A percentile compares a stretch with the other conserved stretches of the same genome.
These are phyloP conservation scores for Tachina grossa DNA, from an alignment of 2,888 invertebrate species.

Conservation along the genomic window DNA sequence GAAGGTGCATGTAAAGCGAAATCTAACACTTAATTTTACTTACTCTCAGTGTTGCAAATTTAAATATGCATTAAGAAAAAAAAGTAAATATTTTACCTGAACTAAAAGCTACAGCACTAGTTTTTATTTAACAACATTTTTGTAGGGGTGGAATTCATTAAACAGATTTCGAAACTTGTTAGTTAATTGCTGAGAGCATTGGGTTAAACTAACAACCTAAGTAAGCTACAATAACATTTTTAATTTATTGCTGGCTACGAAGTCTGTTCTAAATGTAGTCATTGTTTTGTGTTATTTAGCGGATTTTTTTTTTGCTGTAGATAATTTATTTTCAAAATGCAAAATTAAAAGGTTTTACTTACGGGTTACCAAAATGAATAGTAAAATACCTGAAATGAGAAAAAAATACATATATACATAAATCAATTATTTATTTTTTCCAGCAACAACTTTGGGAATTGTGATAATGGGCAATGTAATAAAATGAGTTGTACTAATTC, in stretches of 20 bases:
- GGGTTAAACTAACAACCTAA: conserved; percentile 41
- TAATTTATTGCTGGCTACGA: conserved; percentile 1
- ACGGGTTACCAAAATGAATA: neutral
- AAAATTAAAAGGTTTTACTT: neutral
- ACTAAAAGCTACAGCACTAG: neutral
- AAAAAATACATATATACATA: neutral
- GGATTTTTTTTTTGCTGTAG: neutral
- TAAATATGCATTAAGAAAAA: neutral
- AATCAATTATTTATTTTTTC: neutral
- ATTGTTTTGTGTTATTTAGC: neutral
- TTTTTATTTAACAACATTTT: conserved; percentile 1
- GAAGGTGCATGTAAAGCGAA: neutral
- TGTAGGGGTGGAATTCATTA: conserved; percentile 50
- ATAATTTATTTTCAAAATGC: neutral
- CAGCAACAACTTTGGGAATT: too few species aligned
- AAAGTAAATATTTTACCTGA: conserved; percentile 43
- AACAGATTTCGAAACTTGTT: conserved; percentile 49
- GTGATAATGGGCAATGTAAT: too few species aligned
- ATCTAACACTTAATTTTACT: conserved; percentile 36
- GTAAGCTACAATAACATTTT: conserved; percentile 19
- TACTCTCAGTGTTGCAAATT: conserved; percentile 26
- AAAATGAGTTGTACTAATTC: too few species aligned
- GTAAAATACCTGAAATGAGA: conserved; percentile 43
- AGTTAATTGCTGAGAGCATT: conserved; percentile 56
- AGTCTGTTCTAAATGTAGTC: neutral